Evolutionary conservation across 2,113 vertebrate genomes (phyloP).

Genomic region (Triplophysa rosa): DNA sequence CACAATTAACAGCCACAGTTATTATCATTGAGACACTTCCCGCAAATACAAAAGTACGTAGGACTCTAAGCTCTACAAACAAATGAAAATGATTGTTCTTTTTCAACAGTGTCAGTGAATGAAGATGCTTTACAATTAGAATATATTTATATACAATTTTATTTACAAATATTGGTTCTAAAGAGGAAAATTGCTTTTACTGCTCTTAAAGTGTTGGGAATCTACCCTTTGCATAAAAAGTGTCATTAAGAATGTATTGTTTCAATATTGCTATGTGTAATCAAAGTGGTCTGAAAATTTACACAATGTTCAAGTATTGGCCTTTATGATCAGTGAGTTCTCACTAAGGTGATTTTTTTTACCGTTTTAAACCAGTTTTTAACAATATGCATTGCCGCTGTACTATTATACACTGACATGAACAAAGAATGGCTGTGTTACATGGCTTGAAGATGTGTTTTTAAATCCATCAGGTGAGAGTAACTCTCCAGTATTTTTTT

Average conservation of each 20-base stretch:
- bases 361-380: not conserved
- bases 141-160: not conserved
- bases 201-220: not conserved
- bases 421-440: slow-evolving; percentile 58
- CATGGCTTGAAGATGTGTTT: slow-evolving; percentile 38
- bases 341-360: not conserved
- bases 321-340: not conserved
- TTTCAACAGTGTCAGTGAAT: too few species aligned
- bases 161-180: not conserved
- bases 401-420: slow-evolving; percentile 48
- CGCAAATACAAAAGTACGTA: not conserved
- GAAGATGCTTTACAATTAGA: too few species aligned
- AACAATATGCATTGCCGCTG: slow-evolving; percentile 46
- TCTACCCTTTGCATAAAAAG: not conserved
- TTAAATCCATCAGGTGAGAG: slow-evolving; percentile 54
- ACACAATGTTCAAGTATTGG: not conserved
- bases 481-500: not conserved
- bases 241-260: not conserved
- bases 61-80: too few species aligned
- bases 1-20: not conserved
- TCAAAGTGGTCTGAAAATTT: not conserved
- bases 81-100: too few species aligned
- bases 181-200: not conserved
- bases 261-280: not conserved
- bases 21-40: not conserved